phyloP scores from a whole-genome alignment of 2,888 invertebrate species.

The Merodon equestris region DNA sequence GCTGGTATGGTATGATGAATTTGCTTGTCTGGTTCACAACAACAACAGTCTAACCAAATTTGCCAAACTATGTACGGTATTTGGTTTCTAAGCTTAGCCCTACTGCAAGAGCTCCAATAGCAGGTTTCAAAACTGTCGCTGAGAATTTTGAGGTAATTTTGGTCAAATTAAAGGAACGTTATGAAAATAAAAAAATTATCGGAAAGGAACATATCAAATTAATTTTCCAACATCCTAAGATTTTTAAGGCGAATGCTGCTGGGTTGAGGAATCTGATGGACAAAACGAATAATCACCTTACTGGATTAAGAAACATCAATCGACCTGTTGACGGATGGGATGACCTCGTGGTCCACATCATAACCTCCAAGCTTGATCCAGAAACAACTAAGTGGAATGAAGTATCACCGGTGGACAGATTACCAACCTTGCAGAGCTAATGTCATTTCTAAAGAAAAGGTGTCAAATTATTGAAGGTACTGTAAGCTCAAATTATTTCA shows the following conservation, averaged over 20 bases:
- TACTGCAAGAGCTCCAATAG: conserved; percentile 37
- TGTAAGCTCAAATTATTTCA: conserved; percentile 18
- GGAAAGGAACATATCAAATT: conserved; percentile 46
- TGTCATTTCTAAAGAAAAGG: conserved; percentile 40
- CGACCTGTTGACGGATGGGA: conserved; percentile 44
- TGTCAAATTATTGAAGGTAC: conserved; percentile 60
- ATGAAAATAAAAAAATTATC: conserved; percentile 52
- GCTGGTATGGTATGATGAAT: conserved; percentile 57
- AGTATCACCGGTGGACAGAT: conserved; percentile 30
- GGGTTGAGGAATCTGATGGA: conserved; percentile 51
- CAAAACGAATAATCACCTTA: conserved; percentile 56
- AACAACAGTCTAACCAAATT: conserved; percentile 38
- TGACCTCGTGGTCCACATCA: conserved; percentile 39
- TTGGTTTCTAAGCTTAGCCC: conserved; percentile 34
- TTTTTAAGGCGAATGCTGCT: conserved; percentile 37
- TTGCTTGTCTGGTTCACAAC: conserved; percentile 40
- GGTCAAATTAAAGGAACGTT: conserved; percentile 45
- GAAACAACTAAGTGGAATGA: conserved; percentile 47
- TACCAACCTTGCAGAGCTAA: conserved; percentile 35
- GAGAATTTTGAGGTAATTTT: conserved; percentile 50
- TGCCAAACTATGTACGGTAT: conserved; percentile 48
- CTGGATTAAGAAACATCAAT: conserved; percentile 45
- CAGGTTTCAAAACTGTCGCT: conserved; percentile 41
- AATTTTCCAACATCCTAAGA: conserved; percentile 42
- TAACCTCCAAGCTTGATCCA: conserved; percentile 42